These are phyloP conservation scores for Neelides sp. DNA, from an alignment of 1,140 invertebrate genomes.

Conservation along the genomic window DNA sequence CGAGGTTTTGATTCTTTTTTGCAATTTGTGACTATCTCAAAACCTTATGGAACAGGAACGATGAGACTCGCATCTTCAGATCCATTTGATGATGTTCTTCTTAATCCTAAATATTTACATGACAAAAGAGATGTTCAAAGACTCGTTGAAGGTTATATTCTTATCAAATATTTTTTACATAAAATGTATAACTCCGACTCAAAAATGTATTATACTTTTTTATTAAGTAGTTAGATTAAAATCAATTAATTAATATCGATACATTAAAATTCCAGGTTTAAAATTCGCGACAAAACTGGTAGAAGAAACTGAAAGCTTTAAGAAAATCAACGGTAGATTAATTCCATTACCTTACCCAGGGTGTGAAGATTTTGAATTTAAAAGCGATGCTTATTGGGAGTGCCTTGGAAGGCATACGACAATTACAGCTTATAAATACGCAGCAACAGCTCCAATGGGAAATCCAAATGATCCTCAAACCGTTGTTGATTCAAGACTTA, in stretches of 20 bases:
- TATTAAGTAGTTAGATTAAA: too few relatives aligned
- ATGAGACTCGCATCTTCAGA: slow-evolving; percentile 34
- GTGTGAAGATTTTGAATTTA: slow-evolving; percentile 13
- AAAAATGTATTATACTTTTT: too few relatives aligned
- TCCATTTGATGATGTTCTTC: slow-evolving; percentile 39
- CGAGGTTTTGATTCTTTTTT: too few relatives aligned
- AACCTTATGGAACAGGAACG: slow-evolving; percentile 34
- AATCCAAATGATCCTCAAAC: slow-evolving; percentile 34
- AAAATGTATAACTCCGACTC: too few relatives aligned
- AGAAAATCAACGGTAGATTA: slow-evolving; percentile 22
- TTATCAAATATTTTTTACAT: too few relatives aligned
- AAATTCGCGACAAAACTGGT: slow-evolving; percentile 18
- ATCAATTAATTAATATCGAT: too few relatives aligned
- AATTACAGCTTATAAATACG: slow-evolving; percentile 7
- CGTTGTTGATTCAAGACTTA: slow-evolving; percentile 38
- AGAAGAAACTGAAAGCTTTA: slow-evolving; percentile 24
- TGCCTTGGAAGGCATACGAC: slow-evolving; percentile 24
- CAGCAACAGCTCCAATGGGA: slow-evolving; percentile 36
- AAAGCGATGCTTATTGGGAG: slow-evolving; percentile 27
- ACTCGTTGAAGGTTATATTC: too few relatives aligned
- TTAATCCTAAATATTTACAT: slow-evolving; percentile 40
- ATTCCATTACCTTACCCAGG: slow-evolving; percentile 9
- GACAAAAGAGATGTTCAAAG: slow-evolving; percentile 24
- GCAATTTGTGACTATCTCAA: slow-evolving; percentile 14
- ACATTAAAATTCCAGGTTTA: too few relatives aligned